Percentiles rank a stretch among this genome's conserved stretches.
Conservation (phyloP, 2,113 vertebrate genomes). For the Brevimyrus niger region DNA sequence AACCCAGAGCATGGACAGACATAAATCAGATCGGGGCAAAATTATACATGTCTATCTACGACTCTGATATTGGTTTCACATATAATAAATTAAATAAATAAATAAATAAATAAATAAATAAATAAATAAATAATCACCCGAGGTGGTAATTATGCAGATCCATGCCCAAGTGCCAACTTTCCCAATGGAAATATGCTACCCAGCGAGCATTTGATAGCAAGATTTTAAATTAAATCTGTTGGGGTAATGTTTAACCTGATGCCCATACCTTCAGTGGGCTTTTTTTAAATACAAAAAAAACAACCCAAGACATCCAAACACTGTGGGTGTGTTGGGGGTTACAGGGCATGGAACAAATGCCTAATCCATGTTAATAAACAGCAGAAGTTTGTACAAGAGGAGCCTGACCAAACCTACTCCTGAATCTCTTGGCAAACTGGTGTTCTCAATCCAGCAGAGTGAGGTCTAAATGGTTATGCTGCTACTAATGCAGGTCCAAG, state of each 20-base stretch:
- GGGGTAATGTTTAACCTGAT: conserved; percentile 16
- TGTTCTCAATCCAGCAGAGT: not conserved
- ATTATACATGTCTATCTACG: not conserved
- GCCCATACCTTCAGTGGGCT: not conserved
- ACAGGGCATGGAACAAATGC: not conserved
- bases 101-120: not conserved
- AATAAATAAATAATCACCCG: not conserved
- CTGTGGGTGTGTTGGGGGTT: not conserved
- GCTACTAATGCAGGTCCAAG: not conserved
- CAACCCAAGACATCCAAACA: not conserved
- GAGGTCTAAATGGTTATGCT: not conserved
- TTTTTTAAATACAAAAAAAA: not conserved
- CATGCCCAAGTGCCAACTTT: not conserved
- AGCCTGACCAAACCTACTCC: not conserved
- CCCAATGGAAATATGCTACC: not conserved
- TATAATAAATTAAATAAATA: not conserved
- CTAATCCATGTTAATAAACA: conserved; percentile 1
- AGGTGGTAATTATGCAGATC: conserved; percentile 11
- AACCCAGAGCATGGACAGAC: not conserved
- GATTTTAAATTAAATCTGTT: not conserved
- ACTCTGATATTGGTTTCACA: not conserved
- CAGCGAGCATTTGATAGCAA: not conserved
- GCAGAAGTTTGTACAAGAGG: not conserved
- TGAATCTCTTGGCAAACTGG: not conserved
- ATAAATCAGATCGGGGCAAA: not conserved